phyloP scores from a whole-genome alignment of 2,113 vertebrate genomes.

The Macaca fascicularis region DNA sequence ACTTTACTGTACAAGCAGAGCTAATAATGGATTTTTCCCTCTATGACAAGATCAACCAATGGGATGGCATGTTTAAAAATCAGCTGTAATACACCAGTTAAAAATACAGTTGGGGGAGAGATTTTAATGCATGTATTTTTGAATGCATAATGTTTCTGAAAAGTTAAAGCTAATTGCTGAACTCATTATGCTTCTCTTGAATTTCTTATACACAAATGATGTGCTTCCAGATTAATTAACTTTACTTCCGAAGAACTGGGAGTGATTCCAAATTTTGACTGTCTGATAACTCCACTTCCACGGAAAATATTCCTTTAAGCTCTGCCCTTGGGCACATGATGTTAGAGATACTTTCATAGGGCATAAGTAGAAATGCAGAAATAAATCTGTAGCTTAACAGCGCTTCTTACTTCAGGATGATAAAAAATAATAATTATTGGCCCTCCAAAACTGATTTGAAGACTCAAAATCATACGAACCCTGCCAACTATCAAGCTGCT shows the following conservation, averaged over 20 bases:
- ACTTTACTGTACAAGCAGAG: neutral
- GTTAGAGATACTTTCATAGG: neutral
- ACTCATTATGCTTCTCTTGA: conserved; percentile 59
- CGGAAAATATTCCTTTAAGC: conserved; percentile 21
- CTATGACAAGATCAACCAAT: neutral
- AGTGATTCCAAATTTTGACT: conserved; percentile 66
- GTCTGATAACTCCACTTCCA: conserved; percentile 5
- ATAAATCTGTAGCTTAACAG: neutral
- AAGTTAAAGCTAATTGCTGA: conserved; percentile 72
- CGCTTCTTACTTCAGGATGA: neutral
- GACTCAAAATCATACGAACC: neutral
- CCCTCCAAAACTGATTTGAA: neutral
- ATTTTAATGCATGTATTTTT: conserved; percentile 41
- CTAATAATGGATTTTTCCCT: neutral
- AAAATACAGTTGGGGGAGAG: conserved; percentile 3
- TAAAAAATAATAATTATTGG: neutral
- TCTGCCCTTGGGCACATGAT: neutral
- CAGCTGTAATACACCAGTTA: neutral
- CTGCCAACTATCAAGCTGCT: neutral
- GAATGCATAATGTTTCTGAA: conserved; percentile 4
- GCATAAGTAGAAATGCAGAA: neutral
- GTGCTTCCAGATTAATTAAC: conserved; percentile 71
- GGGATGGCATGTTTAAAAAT: conserved; percentile 8
- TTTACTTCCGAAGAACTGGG: conserved; percentile 67
- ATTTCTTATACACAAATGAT: conserved; percentile 57